Evolutionary conservation across 2,888 invertebrate species (phyloP), one percentile per base, ranked within the genome.

Genomic region (Tetranychus piercei): DNA sequence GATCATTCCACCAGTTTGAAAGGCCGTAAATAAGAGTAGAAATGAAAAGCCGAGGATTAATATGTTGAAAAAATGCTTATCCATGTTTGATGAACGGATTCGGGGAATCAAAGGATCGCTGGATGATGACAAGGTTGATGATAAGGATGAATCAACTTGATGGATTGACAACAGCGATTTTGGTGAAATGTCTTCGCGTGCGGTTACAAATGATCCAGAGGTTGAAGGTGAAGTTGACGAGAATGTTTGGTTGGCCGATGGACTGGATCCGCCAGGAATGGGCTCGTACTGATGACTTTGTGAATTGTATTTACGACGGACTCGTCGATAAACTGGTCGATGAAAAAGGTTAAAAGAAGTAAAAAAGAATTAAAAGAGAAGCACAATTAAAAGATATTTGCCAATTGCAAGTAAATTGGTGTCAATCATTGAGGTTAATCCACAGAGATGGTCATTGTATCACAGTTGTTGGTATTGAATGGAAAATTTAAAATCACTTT

Each of bases 21-120:
- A 97, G 67, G 96, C 94, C 76, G 95, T 94, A 83, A 97, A 97
- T 78, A 96, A 89, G 81, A 95, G 88, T 93, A 97, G 94, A 84
- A 97, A 97, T 74, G 92, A 90, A 80, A 92, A 86, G 80, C 95
- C 94, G 79, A 96, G 86, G 79, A 93, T 85, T 80, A 95, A 84
- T 80, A 97, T 90, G 84, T 95, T 95, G 79, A 90, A 80, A 23
- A 79, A 76, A 72, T 76, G 76, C 74, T 76, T 75, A 73, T 79
- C 78, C 76, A 77, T 77, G 34, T 71, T 74, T 64, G 55, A 55
- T 55, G 55, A 55, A 15, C 55, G 55, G 55, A 55, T 23, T 22
- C 15, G 8, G 11, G 69, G 34, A 15, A 69, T 69, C 22, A 69
- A 23, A 6, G 23, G 34, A 69, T 69, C 69, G 9, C 15, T 67